Base-by-base conservation (phyloP, 1,140 invertebrate species). In the Drosophila prosaltans region DNA sequence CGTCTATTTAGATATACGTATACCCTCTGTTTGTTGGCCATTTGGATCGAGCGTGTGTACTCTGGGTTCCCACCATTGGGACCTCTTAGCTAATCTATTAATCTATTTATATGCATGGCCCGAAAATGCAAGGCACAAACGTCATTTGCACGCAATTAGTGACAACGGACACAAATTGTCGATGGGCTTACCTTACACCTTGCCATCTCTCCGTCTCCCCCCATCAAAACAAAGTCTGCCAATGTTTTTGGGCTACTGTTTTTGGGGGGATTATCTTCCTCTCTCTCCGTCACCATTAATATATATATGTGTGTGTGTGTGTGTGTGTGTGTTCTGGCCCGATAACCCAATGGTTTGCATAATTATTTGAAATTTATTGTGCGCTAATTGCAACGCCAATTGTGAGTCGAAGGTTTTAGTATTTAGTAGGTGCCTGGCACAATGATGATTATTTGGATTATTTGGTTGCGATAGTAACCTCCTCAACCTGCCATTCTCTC, bases 121-220 rank as follows among this genome's bases (percentile, higher is more conserved):
- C 77, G 24, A 64, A 63, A 86, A 88, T 88, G 84, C 83, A 88
- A 83, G 83, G 76, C 80, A 86, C 73, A 77, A 78, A 63, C 84
- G 77, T 78, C 80, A 88, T 88, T 88, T 88, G 84, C 84, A 89
- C 84, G 78, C 84, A 90, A 88, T 88, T 88, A 88, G 84, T 88
- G 84, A 84, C 84, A 88, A 77, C 76, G 74, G 73, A 76, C 74
- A 75, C 77, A 72, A 82, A 86, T 77, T 74, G 76, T 60, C 72
- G 72, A 62, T 63, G 21, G 6, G 3, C 32, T 54, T 30, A 45
- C 32, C 32, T 54, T 30, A 51, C 45, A 51, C 45, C 45, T 51
- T 9, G 45, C 45, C 45, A 26, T 24, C 8, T 24, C 45, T 51
- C 45, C 2, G 7, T 21, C 16, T 48, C 7, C 1, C 1, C 45